A percentile compares a stretch with the other conserved stretches of the same genome.
Evolutionary conservation across 2,888 invertebrate genomes (phyloP).

Genomic region (Nomada ruficornis): DNA sequence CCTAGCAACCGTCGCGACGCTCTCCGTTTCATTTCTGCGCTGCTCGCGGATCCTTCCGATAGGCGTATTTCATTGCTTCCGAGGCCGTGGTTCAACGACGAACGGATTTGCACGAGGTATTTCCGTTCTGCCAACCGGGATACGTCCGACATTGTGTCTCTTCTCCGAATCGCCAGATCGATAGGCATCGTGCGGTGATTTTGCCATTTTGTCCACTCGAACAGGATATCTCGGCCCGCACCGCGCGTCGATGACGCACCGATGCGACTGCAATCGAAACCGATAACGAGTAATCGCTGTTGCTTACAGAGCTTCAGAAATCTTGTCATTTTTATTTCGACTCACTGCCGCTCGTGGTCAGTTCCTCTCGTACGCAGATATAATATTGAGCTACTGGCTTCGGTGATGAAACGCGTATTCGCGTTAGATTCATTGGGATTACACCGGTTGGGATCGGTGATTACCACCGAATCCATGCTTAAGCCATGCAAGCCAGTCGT

Average conservation of each 20-base stretch:
- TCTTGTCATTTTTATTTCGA: no score
- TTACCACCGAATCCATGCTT: not conserved
- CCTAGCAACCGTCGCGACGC: not conserved
- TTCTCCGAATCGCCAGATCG: constrained; percentile 25
- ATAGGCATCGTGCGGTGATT: constrained; percentile 43
- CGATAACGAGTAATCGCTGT: constrained; percentile 13
- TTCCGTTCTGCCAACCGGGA: constrained; percentile 44
- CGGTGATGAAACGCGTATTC: no score
- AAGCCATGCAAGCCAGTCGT: not conserved
- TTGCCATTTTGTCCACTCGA: constrained; percentile 26
- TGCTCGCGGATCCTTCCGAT: constrained; percentile 5
- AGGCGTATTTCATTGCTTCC: constrained; percentile 3
- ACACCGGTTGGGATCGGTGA: not conserved
- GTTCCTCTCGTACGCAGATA: no score
- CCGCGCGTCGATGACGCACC: constrained; percentile 48
- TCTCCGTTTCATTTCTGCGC: constrained; percentile 26
- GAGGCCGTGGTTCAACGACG: constrained; percentile 41
- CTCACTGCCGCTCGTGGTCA: no score
- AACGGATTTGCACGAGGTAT: constrained; percentile 50
- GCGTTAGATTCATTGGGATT: not conserved
- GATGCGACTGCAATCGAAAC: constrained; percentile 9
- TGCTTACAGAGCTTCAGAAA: not conserved
- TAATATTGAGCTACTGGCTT: no score
- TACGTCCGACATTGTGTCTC: constrained; percentile 17
- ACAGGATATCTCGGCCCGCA: constrained; percentile 43